Base-by-base conservation (phyloP, 2,797 vertebrate species). In the Iguana delicatissima region DNA sequence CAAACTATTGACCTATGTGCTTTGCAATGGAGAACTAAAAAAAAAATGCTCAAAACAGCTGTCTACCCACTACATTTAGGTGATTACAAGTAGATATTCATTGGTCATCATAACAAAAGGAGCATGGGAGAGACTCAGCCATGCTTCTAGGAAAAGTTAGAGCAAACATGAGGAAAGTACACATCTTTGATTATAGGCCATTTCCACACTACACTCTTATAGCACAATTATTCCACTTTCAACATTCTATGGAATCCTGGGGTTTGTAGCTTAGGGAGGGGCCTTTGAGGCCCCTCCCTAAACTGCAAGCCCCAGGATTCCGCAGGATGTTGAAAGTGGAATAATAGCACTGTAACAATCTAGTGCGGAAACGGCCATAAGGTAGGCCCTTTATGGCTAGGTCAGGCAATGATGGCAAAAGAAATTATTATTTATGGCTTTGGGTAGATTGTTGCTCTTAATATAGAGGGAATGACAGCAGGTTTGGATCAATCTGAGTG, bases 11-110 rank as follows among this genome's bases (percentile, higher is more conserved):
- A 92, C 22, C 87, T 86, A 88, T 42, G 35, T 38, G 46, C 73
- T 55, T 85, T 92, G 93, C 88, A 83, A 92, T 55, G 20, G 16
- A 82, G 32, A 91, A 38, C 35, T 92, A 32, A 93, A 52, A 62
- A 62, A 62, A n/a, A 86, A 88, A 79, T 42, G 87, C 77, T 93
- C 84, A 46, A 83, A 89, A 90, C 32, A 93, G 29, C 24, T 2
- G 3, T 12, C 59, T 46, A 2, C 26, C 12, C 42, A 16, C 32
- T 42, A 82, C 13, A 8, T 72, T 72, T 35, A 55, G n/a, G 9
- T 89, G 64, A 46, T 20, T 50, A 38, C 22, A 42, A 35, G n/a
- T 64, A 26, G 24, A 77, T 77, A 62, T 42, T 62, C 73, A 69
- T 22, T 62, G n/a, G 26, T 42, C n/a, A 67, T 55, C 7, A 29